These are phyloP conservation scores for Rhineura floridana DNA, from an alignment of 2,113 vertebrate genomes.

Conservation along the genomic window DNA sequence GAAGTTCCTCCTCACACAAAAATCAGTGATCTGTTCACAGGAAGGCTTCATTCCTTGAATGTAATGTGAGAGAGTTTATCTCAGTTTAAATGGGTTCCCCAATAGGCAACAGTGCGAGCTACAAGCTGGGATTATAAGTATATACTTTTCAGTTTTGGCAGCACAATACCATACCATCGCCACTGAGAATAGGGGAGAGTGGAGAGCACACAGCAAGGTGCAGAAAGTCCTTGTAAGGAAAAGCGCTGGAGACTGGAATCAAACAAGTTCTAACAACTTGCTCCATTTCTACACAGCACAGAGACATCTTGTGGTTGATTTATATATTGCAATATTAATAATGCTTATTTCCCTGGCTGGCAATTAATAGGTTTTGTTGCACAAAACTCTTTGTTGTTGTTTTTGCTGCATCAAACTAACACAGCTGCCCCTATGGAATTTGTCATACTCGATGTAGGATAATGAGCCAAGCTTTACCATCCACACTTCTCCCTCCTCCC, in stretches of 20 bases:
- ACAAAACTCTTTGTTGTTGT: neutral
- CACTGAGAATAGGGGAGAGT: neutral
- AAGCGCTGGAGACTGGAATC: neutral
- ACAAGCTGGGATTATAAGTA: neutral
- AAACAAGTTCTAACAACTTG: neutral
- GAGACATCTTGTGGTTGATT: slow-evolving; percentile 15
- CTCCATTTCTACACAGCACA: neutral
- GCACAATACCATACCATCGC: neutral
- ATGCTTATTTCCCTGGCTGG: neutral
- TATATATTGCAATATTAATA: neutral
- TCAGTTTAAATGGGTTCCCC: neutral
- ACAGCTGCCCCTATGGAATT: neutral
- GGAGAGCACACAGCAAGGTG: neutral
- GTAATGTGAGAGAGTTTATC: neutral
- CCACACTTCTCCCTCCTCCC: neutral
- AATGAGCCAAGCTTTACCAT: neutral
- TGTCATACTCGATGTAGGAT: neutral
- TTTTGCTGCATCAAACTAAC: neutral
- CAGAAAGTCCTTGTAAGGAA: slow-evolving; percentile 3
- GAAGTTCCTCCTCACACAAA: neutral
- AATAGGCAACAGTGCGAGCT: neutral
- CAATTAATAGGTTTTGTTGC: neutral
- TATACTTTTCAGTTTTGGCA: neutral
- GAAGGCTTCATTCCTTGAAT: neutral
- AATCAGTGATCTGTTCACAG: neutral